phyloP scores from a whole-genome alignment of 2,888 invertebrate genomes.

The Noctua pronuba region DNA sequence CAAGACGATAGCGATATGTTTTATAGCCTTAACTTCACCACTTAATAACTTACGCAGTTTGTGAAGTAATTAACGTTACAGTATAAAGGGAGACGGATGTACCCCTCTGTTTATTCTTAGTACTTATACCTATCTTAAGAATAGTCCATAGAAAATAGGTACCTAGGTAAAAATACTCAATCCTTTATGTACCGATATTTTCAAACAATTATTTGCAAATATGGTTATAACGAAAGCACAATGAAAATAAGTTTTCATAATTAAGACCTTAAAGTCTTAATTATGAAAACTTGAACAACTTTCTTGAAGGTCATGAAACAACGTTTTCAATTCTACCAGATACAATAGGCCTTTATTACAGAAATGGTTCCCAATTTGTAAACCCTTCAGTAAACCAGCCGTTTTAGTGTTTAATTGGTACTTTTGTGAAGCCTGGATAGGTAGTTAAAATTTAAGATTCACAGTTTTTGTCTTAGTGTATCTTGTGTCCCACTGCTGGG shows the following conservation, averaged over 20 bases:
- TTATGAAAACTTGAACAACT: not conserved
- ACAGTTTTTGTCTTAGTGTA: not conserved
- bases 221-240: not conserved
- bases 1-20: slow-evolving; percentile 41
- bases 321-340: not conserved
- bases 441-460: not conserved
- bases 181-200: not conserved
- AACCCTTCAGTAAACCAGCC: not conserved
- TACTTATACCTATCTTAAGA: not conserved
- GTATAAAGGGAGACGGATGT: not conserved
- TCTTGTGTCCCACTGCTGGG: not conserved
- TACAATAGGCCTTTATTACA: not conserved
- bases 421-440: not conserved
- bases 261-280: not conserved
- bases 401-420: not conserved
- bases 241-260: not conserved
- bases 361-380: slow-evolving; percentile 12
- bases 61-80: slow-evolving; percentile 53
- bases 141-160: not conserved
- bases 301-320: slow-evolving; percentile 8
- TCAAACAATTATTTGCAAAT: not conserved
- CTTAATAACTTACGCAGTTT: slow-evolving; percentile 60
- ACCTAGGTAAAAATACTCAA: not conserved
- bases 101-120: not conserved
- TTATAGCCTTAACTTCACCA: slow-evolving; percentile 53